phyloP scores from a whole-genome alignment of 2,888 invertebrate genomes.

The Arctia plantaginis region DNA sequence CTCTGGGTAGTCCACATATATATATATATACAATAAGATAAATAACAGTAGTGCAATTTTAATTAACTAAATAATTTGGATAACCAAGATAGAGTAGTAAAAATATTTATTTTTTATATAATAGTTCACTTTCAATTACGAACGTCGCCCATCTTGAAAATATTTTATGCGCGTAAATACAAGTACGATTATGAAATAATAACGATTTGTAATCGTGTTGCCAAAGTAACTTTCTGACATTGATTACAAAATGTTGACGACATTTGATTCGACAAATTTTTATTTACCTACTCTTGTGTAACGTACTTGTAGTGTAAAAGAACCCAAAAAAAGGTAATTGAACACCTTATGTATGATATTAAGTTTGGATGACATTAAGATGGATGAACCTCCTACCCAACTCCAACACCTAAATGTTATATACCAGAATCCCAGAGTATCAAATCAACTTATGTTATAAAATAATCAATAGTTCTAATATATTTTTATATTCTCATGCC shows the following conservation, averaged over 20 bases:
- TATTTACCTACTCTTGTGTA: not conserved
- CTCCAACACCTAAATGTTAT: not conserved
- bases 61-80: not conserved
- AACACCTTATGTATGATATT: not conserved
- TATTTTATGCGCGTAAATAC: not conserved
- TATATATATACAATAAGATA: not conserved
- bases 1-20: too few species aligned
- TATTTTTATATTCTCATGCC: too few species aligned
- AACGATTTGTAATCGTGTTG: not conserved
- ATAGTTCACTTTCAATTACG: not conserved
- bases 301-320: not conserved
- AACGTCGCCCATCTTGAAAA: not conserved
- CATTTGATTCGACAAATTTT: not conserved
- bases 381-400: not conserved
- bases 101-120: not conserved
- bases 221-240: not conserved
- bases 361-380: not conserved
- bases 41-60: not conserved
- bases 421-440: not conserved
- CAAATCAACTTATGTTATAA: not conserved
- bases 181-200: not conserved
- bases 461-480: not conserved
- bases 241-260: not conserved
- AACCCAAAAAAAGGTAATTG: not conserved
- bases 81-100: not conserved